A percentile compares a stretch with the other conserved stretches of the same genome.
Conservation (phyloP, 2,888 invertebrate genomes). For the Nemapogon koenigi region DNA sequence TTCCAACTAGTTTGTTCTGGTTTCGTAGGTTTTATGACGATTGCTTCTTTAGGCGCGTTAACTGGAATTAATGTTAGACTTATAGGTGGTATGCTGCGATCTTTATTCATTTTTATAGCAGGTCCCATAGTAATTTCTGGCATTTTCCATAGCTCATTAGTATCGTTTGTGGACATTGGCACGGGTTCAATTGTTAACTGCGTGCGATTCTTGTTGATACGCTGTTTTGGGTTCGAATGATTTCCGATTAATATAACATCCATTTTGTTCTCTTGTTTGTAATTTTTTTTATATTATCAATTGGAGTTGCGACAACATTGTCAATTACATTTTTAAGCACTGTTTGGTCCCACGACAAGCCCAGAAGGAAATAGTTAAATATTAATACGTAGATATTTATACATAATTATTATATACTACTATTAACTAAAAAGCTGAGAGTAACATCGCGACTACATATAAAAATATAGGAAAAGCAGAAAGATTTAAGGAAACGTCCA, state of each 20-base stretch:
- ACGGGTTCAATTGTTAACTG: slow-evolving; percentile 56
- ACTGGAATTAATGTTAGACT: slow-evolving; percentile 55
- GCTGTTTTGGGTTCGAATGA: slow-evolving; percentile 42
- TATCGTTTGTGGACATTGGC: slow-evolving; percentile 32
- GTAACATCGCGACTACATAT: too few species aligned
- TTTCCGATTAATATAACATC: slow-evolving; percentile 25
- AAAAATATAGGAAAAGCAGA: slow-evolving; percentile 35
- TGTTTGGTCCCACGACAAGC: slow-evolving; percentile 3
- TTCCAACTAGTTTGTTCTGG: slow-evolving; percentile 38
- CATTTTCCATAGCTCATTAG: slow-evolving; percentile 38
- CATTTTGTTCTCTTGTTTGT: slow-evolving; percentile 12
- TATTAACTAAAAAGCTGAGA: too few species aligned
- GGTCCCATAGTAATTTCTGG: slow-evolving; percentile 44
- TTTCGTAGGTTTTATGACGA: slow-evolving; percentile 39
- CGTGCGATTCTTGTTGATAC: slow-evolving; percentile 58
- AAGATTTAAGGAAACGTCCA: slow-evolving; percentile 25
- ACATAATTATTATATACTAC: slow-evolving; percentile 18
- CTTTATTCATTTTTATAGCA: slow-evolving; percentile 33
- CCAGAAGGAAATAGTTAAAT: slow-evolving; percentile 22
- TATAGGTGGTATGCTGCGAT: slow-evolving; percentile 52
- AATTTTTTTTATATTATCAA: slow-evolving; percentile 50
- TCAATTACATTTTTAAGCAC: slow-evolving; percentile 22
- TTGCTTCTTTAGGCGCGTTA: slow-evolving; percentile 35
- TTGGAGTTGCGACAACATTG: slow-evolving; percentile 60
- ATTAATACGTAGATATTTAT: slow-evolving; percentile 24